A percentile compares a stretch with the other conserved stretches of the same genome.
Evolutionary conservation across 2,797 vertebrate genomes (phyloP).

Genomic region (Gila robusta): DNA sequence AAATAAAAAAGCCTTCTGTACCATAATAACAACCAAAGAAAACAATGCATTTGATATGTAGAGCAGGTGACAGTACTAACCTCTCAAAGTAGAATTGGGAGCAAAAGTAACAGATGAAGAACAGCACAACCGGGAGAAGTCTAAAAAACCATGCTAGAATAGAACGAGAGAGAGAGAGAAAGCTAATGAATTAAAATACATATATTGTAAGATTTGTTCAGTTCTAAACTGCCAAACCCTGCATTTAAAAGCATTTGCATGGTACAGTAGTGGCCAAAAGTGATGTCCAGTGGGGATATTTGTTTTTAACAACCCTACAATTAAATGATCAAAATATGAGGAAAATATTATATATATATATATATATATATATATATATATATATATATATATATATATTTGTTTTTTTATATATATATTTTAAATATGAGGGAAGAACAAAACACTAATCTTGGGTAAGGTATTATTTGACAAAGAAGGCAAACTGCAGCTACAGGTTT

Average conservation of each 20-base stretch:
- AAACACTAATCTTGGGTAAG: too few species aligned
- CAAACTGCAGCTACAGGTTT: too few species aligned
- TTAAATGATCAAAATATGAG: too few species aligned
- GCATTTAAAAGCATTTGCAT: not conserved
- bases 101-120: conserved; percentile 78
- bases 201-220: not conserved
- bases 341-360: too few species aligned
- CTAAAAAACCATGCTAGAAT: conserved; percentile 75
- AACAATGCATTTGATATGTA: not conserved
- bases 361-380: too few species aligned
- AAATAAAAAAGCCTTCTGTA: not conserved
- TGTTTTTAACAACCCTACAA: too few species aligned
- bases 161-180: conserved; percentile 27
- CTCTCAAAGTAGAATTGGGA: conserved; percentile 73
- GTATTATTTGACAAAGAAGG: too few species aligned
- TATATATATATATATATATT: too few species aligned
- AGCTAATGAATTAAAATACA: not conserved
- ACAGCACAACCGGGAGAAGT: conserved; percentile 71
- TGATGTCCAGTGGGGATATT: too few species aligned
- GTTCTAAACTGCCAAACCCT: not conserved
- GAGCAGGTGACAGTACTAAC: conserved; percentile 65
- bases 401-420: too few species aligned
- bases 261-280: not conserved
- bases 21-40: not conserved
- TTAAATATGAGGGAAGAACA: too few species aligned